A percentile compares a stretch with the other conserved stretches of the same genome.
phyloP scores from a whole-genome alignment of 2,888 invertebrate genomes.

The Ormyrus thymus region DNA sequence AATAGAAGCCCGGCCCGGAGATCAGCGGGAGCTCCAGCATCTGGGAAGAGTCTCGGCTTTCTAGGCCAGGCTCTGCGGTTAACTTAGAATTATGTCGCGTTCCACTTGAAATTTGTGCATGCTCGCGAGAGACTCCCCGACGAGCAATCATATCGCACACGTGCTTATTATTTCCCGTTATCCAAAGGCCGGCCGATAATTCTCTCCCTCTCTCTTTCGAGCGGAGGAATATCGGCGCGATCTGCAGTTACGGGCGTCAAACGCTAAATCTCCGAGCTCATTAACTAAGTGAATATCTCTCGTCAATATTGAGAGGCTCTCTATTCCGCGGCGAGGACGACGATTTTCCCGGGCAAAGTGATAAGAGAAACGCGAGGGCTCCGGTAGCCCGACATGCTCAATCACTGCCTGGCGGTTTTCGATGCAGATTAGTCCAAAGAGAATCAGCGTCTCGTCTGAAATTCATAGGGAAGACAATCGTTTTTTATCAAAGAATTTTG shows the following conservation, averaged over 20 bases:
- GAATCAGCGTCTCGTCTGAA: too few species aligned
- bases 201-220: conserved; percentile 6
- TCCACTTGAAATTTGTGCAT: conserved; percentile 51
- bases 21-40: too few species aligned
- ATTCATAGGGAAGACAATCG: too few species aligned
- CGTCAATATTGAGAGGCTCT: conserved; percentile 19
- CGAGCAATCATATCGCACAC: conserved; percentile 59
- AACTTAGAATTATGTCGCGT: conserved; percentile 45
- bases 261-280: conserved; percentile 32
- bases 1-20: too few species aligned
- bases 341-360: too few species aligned
- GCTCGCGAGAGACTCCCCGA: conserved; percentile 29
- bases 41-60: not conserved
- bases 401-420: too few species aligned
- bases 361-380: too few species aligned
- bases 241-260: conserved; percentile 38
- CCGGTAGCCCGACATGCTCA: too few species aligned
- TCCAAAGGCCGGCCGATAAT: conserved; percentile 4
- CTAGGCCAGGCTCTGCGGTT: conserved; percentile 44
- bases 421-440: too few species aligned
- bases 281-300: conserved; percentile 46
- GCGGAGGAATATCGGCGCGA: conserved; percentile 19
- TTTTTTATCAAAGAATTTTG: too few species aligned
- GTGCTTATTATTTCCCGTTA: conserved; percentile 61
- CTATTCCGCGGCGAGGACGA: too few species aligned